Evolutionary conservation across 2,113 vertebrate species (phyloP), one percentile per base, ranked within the genome.

Genomic region (Dicerorhinus sumatrensis): DNA sequence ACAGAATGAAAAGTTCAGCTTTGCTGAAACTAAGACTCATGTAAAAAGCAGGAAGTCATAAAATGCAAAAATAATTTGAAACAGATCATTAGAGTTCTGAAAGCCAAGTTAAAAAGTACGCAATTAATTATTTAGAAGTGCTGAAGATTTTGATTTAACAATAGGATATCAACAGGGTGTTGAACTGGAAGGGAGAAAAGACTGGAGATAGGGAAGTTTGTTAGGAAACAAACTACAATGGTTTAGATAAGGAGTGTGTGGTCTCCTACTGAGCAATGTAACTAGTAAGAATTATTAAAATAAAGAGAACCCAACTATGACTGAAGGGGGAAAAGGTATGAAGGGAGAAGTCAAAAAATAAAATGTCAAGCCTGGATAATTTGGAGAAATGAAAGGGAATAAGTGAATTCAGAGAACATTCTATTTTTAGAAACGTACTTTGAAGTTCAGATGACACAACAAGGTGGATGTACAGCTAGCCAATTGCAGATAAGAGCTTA

Each of bases 351-450:
- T 0, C 29, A 91, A 92, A 89, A 97, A 62, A 56, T 60, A 67
- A 91, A 90, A 93, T 54, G 20, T 84, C 56, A 72, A 76, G 11
- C 8, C 58, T 87, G 36, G 39, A 75, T 80, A 91, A 85, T 93
- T 7, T 88, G 63, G 48, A 95, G 31, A 97, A 88, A 84, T 80
- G 9, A 84, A 82, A 90, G 14, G 3, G 18, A 60, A 29, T 65
- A 86, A 82, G 31, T 77, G 23, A 96, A 91, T 58, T 42, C 54
- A 77, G 54, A 72, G 21, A 87, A 88, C 46, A 62, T 63, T 96
- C 95, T 92, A 75, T 77, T 96, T 94, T 93, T 69, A 95, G 25
- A 97, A 93, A 91, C 5, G 46, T 5, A 36, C n/a, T 67, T 12
- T 90, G 25, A 95, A 70, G n/a, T 79, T 93, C 42, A 80, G 56